A percentile compares a stretch with the other conserved stretches of the same genome.
These are phyloP conservation scores for Thecocarcelia acutangulata DNA, from an alignment of 2,888 invertebrate genomes.

Conservation along the genomic window DNA sequence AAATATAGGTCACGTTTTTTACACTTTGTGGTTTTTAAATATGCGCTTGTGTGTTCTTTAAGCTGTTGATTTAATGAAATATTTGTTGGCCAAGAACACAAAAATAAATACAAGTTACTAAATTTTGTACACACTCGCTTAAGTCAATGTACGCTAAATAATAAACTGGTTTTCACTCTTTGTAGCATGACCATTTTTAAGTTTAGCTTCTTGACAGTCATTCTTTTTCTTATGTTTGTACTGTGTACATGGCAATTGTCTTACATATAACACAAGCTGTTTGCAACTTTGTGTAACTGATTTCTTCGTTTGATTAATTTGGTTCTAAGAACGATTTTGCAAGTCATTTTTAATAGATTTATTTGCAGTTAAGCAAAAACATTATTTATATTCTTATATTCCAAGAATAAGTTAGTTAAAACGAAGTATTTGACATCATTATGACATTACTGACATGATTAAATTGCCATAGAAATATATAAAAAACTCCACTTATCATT, in stretches of 20 bases:
- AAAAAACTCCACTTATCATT: too few species aligned
- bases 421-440: neutral
- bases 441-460: neutral
- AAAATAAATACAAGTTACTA: neutral
- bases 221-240: neutral
- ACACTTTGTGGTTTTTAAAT: too few species aligned
- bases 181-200: neutral
- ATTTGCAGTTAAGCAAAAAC: neutral
- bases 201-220: neutral
- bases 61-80: slow-evolving; percentile 15
- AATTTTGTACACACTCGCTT: slow-evolving; percentile 11
- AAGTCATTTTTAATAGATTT: neutral
- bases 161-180: slow-evolving; percentile 43
- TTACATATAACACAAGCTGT: too few species aligned
- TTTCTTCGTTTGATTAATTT: too few species aligned
- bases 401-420: neutral
- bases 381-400: neutral
- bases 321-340: neutral
- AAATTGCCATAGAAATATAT: neutral
- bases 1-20: slow-evolving; percentile 52
- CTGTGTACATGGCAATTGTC: too few species aligned
- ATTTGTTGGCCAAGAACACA: slow-evolving; percentile 37
- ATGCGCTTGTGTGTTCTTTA: neutral
- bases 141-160: neutral
- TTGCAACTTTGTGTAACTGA: too few species aligned